A percentile compares a stretch with the other conserved stretches of the same genome.
phyloP scores from a whole-genome alignment of 2,113 vertebrate genomes.

The Guaruba guarouba region DNA sequence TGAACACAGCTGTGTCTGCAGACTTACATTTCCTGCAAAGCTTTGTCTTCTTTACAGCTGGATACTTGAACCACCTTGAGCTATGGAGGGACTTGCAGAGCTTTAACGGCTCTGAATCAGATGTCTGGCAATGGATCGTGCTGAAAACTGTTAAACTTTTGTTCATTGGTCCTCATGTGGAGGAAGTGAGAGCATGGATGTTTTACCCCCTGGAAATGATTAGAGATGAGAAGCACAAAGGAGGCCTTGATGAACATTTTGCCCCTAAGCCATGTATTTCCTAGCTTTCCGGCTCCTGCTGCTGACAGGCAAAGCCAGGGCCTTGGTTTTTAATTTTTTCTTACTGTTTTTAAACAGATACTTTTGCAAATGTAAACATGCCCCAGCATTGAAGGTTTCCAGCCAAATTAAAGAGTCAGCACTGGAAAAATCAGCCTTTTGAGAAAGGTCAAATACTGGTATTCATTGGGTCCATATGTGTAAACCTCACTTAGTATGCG shows the following conservation, averaged over 20 bases:
- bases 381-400: constrained; percentile 26
- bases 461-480: constrained; percentile 65
- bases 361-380: constrained; percentile 66
- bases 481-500: constrained; percentile 32
- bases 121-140: not conserved
- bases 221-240: constrained; percentile 51
- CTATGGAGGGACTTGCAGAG: not conserved
- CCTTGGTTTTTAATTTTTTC: constrained; percentile 59
- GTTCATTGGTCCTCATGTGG: not conserved
- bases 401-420: constrained; percentile 58
- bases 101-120: not conserved
- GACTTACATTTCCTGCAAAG: not conserved
- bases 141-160: constrained; percentile 41
- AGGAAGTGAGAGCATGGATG: constrained; percentile 36
- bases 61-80: not conserved
- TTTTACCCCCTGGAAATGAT: constrained; percentile 54
- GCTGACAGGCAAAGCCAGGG: not conserved
- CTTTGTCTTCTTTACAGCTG: constrained; percentile 1
- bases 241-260: constrained; percentile 41
- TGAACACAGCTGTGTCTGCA: not conserved
- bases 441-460: constrained; percentile 55
- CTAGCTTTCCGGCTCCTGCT: constrained; percentile 26
- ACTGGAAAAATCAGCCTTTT: constrained; percentile 41
- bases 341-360: constrained; percentile 65
- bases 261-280: constrained; percentile 30